Percentiles rank a stretch among this genome's conserved stretches.
Evolutionary conservation across 37 sponge, comb jelly and placozoan species (phyloP).

Genomic region (Oopsacas minuta): DNA sequence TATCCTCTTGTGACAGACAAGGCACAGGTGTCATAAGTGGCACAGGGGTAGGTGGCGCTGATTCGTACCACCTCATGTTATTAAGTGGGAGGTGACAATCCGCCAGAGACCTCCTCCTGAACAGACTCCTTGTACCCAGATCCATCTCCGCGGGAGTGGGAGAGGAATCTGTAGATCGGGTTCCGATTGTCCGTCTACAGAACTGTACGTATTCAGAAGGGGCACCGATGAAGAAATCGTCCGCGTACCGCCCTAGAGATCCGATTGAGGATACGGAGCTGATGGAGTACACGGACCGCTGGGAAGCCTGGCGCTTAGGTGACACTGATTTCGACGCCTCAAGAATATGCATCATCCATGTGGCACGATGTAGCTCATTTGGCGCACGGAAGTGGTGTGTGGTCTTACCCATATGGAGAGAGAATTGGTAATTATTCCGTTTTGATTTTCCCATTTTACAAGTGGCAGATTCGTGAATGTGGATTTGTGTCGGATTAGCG

Average conservation of each 20-base stretch:
- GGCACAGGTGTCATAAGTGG: neutral
- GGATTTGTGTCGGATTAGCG: neutral
- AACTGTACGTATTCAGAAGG: conserved; percentile 5
- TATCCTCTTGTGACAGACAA: neutral
- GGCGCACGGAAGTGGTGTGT: neutral
- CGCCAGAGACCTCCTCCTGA: neutral
- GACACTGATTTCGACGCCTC: neutral
- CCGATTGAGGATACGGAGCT: neutral
- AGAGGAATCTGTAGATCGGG: neutral
- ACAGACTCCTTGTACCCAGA: neutral
- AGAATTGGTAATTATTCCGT: conserved; percentile 1
- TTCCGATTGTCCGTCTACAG: neutral
- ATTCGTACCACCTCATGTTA: conserved; percentile 7
- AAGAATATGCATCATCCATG: neutral
- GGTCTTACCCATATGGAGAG: neutral
- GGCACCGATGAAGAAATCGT: neutral
- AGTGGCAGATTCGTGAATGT: neutral
- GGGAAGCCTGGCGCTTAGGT: conserved; percentile 6
- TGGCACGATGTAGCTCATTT: conserved; percentile 3
- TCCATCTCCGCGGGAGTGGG: neutral
- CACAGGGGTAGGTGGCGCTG: neutral
- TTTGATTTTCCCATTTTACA: neutral
- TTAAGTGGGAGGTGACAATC: conserved; percentile 11
- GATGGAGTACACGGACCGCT: conserved; percentile 6
- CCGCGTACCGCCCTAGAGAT: neutral